Evolutionary conservation across 2,113 vertebrate species (phyloP), one percentile per base, ranked within the genome.

Genomic region (Halichoerus grypus): DNA sequence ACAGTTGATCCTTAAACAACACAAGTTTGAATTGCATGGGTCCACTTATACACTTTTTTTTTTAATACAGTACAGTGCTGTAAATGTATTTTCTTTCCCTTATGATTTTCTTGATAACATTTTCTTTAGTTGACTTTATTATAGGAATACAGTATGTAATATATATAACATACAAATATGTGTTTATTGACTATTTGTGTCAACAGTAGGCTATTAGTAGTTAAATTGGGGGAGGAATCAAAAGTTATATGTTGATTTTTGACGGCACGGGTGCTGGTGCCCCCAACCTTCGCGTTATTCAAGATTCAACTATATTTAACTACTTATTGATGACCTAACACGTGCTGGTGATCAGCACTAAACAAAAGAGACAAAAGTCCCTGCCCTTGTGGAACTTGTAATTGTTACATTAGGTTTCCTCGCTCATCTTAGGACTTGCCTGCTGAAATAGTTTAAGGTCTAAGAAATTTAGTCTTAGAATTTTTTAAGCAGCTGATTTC

Each of bases 401-500:
- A 21, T 55, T 91, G 19, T 95, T 51, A 19, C 4, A 0, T 77
- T 59, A 89, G 6, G 57, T 42, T 63, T 91, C 49, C 26, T 65
- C 1, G 24, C 18, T 5, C 65, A 2, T 3, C 7, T 42, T 84
- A 51, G 65, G 55, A 51, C 42, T 22, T 42, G 42, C 57, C 42
- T 76, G 18, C 65, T 67, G 74, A 72, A 51, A 67, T 42, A 31
- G 24, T 61, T 95, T 88, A 88, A 74, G 12, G 14, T 63, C 94
- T 91, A 83, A 90, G 36, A 49, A 42, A 31, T 87, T 82, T 55
- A 82, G 15, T 63, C 55, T 91, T 88, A 93, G 86, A 77, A 18
- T 74, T 72, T 92, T 53, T 81, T 92, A 80, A 55, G 42, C 11
- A 89, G 46, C 13, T 85, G 39, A 31, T 94, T 96, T 92, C 36